Evolutionary conservation across 2,888 invertebrate species (phyloP), one percentile per base, ranked within the genome.

Genomic region (Perizoma affinitatum): DNA sequence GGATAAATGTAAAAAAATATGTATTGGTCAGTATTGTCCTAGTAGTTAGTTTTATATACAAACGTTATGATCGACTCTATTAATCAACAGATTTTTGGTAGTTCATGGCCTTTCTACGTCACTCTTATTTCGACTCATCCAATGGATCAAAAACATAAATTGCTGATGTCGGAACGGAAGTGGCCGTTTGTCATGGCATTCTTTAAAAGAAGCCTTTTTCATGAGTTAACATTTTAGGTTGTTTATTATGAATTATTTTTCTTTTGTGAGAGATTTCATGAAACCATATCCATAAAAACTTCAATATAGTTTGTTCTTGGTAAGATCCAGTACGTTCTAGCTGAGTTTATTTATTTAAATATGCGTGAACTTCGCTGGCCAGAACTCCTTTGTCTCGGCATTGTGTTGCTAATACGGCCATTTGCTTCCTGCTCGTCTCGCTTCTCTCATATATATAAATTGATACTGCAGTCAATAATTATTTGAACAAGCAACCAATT

Each of bases 271-370:
- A 46, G 45, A 54, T 49, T 55, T 55, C 44, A 48, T 55, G 46
- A 44, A 52, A 53, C 65, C 77, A 60, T 59, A 70, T 75, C 75
- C 69, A 73, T 56, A 57, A 59, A 44, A 36, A 54, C 58, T 54
- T 47, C 34, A 42, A 53, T 56, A 60, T 57, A 52, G 46, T 47
- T 54, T 64, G 61, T 46, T 73, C 74, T 79, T 77, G 73, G 71
- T 77, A 79, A 81, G 76, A 70, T 72, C 73, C 73, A 73, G 73
- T 74, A 73, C 77, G 75, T 76, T 80, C 81, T 82, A 84, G 79
- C 75, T 75, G 76, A 77, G 83, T 86, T 84, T 88, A 86, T 88
- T 86, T 88, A 88, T 87, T 86, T 85, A 86, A 87, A 87, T 86
- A 87, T 86, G 86, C 87, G 86, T 86, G 79, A 86, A 87, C 83